These are phyloP conservation scores for Buphagus erythrorhynchus DNA, from an alignment of 2,797 vertebrate genomes.

Conservation along the genomic window DNA sequence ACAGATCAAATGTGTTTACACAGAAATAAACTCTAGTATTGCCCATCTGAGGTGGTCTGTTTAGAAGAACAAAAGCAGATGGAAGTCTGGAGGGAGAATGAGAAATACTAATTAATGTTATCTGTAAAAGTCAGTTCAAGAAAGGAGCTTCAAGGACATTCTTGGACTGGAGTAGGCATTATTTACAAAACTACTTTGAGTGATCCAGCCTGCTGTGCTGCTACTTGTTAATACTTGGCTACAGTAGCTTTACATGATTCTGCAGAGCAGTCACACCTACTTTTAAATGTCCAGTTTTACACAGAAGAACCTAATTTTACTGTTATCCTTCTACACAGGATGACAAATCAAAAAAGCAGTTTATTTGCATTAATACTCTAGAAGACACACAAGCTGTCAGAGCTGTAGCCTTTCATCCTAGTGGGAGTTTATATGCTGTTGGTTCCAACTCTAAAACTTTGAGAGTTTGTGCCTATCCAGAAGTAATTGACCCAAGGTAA, in stretches of 20 bases:
- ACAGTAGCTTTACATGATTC: not conserved
- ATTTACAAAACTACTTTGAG: not conserved
- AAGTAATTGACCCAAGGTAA: conserved; percentile 85
- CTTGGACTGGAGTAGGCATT: not conserved
- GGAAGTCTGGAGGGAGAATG: not conserved
- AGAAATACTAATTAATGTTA: not conserved
- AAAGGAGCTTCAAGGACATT: not conserved
- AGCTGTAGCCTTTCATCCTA: conserved; percentile 95
- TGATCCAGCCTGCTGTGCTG: not conserved
- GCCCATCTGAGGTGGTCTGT: not conserved
- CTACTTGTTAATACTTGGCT: not conserved
- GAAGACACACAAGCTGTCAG: conserved; percentile 97
- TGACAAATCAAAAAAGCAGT: conserved; percentile 87
- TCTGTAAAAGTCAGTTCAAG: not conserved
- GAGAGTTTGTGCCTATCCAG: conserved; percentile 93
- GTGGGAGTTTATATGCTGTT: conserved; percentile 91
- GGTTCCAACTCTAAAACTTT: conserved; percentile 98
- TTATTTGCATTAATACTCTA: conserved; percentile 87
- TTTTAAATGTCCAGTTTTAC: not conserved
- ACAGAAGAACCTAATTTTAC: not conserved
- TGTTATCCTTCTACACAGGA: conserved; percentile 66
- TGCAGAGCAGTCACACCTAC: not conserved
- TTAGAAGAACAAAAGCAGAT: not conserved
- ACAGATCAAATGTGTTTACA: not conserved
- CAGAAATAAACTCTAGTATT: not conserved